Conservation (phyloP, 2,797 vertebrate genomes). For the Limnodromus scolopaceus region DNA sequence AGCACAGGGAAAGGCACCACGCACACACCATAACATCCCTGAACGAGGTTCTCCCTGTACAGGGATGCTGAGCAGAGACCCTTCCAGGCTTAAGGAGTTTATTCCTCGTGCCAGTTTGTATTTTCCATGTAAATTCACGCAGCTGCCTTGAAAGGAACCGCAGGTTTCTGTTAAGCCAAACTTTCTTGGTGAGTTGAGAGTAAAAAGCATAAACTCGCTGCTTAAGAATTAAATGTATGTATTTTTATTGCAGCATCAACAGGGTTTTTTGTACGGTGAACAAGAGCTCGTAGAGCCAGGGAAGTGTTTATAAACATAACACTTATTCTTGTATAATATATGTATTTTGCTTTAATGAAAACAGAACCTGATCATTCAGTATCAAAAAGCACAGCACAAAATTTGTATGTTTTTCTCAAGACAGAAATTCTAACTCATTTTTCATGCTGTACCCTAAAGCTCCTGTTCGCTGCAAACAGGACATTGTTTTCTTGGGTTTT, state of each 20-base stretch:
- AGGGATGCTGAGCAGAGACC: slow-evolving; percentile 8
- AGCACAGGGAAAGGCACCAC: neutral
- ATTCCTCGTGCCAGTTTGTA: slow-evolving; percentile 24
- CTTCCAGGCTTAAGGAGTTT: slow-evolving; percentile 12
- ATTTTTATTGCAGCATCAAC: slow-evolving; percentile 46
- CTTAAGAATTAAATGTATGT: slow-evolving; percentile 18
- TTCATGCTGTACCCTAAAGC: neutral
- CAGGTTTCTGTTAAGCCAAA: slow-evolving; percentile 50
- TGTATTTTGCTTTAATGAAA: slow-evolving; percentile 46
- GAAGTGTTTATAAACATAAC: slow-evolving; percentile 43
- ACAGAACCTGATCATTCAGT: neutral
- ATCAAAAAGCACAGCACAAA: slow-evolving; percentile 38
- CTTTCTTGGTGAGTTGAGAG: slow-evolving; percentile 26
- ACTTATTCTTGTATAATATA: slow-evolving; percentile 5
- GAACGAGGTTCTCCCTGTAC: neutral
- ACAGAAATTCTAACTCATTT: slow-evolving; percentile 42
- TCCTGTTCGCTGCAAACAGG: slow-evolving; percentile 22
- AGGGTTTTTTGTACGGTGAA: slow-evolving; percentile 4
- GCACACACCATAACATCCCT: neutral
- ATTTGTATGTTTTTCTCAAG: neutral
- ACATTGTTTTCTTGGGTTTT: slow-evolving; percentile 22
- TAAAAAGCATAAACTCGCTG: neutral
- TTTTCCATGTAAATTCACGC: slow-evolving; percentile 52
- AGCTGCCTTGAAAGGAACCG: slow-evolving; percentile 57
- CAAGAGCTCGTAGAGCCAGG: neutral